phyloP scores from a whole-genome alignment of 1,140 invertebrate genomes.

The Leptopilina clavipes region DNA sequence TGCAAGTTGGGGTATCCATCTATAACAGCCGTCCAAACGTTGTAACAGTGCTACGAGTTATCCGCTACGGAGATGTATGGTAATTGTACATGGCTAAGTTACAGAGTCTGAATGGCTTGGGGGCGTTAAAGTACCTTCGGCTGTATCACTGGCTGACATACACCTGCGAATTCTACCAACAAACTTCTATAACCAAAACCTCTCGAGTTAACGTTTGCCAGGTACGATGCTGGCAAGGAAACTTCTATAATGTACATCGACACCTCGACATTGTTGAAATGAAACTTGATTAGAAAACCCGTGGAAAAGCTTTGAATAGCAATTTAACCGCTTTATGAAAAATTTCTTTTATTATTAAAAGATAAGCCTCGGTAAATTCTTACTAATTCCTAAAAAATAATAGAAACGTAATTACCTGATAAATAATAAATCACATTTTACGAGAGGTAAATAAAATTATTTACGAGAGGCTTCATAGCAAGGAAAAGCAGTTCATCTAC shows the following conservation, averaged over 20 bases:
- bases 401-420: too few species aligned
- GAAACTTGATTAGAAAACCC: conserved; percentile 42
- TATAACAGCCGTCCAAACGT: conserved; percentile 62
- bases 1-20: conserved; percentile 58
- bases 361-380: too few species aligned
- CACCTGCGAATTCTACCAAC: conserved; percentile 58
- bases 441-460: too few species aligned
- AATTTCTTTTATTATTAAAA: too few species aligned
- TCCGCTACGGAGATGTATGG: conserved; percentile 64
- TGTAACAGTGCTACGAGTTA: conserved; percentile 60
- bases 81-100: conserved; percentile 71
- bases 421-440: too few species aligned
- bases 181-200: conserved; percentile 58
- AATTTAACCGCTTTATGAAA: too few species aligned
- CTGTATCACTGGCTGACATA: conserved; percentile 63
- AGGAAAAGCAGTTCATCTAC: too few species aligned
- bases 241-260: conserved; percentile 43
- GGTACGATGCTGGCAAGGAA: conserved; percentile 24
- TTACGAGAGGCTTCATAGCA: too few species aligned
- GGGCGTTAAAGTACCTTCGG: conserved; percentile 64
- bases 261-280: conserved; percentile 32
- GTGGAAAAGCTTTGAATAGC: too few species aligned
- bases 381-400: too few species aligned
- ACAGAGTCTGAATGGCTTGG: conserved; percentile 65
- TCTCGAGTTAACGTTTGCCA: conserved; percentile 52